Conservation (phyloP, 2,113 vertebrate species). For the Hippoglossus stenolepis region DNA sequence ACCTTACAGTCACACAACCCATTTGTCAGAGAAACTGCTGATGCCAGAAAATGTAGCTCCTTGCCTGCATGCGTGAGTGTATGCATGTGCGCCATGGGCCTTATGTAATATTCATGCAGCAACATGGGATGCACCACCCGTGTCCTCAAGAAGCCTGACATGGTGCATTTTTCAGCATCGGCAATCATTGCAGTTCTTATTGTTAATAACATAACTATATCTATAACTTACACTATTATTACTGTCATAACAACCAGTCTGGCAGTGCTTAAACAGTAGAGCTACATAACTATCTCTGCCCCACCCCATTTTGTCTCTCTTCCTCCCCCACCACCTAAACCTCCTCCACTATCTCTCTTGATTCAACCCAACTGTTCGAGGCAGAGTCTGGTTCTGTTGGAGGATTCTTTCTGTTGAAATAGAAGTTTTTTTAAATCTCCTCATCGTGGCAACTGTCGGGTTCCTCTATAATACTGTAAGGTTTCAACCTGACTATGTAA, state of each 20-base stretch:
- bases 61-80: slow-evolving; percentile 9
- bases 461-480: not conserved
- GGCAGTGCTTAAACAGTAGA: not conserved
- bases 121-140: slow-evolving; percentile 33
- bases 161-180: not conserved
- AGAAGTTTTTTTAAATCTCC: not conserved
- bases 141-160: slow-evolving; percentile 23
- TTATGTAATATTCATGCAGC: slow-evolving; percentile 57
- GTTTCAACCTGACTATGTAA: not conserved
- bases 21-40: slow-evolving; percentile 54
- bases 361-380: not conserved
- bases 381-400: too few relatives aligned
- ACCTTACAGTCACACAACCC: slow-evolving; percentile 10
- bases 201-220: not conserved
- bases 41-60: slow-evolving; percentile 28
- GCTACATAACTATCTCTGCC: not conserved
- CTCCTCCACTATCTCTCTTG: not conserved
- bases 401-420: not conserved
- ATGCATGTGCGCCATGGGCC: slow-evolving; percentile 5
- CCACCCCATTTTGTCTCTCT: not conserved
- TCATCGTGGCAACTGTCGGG: not conserved
- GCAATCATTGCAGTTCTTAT: not conserved
- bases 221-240: not conserved
- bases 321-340: not conserved
- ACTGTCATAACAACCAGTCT: not conserved